Evolutionary conservation across 2,113 vertebrate genomes (phyloP), one percentile per base, ranked within the genome.

Genomic region (Casuarius casuarius): DNA sequence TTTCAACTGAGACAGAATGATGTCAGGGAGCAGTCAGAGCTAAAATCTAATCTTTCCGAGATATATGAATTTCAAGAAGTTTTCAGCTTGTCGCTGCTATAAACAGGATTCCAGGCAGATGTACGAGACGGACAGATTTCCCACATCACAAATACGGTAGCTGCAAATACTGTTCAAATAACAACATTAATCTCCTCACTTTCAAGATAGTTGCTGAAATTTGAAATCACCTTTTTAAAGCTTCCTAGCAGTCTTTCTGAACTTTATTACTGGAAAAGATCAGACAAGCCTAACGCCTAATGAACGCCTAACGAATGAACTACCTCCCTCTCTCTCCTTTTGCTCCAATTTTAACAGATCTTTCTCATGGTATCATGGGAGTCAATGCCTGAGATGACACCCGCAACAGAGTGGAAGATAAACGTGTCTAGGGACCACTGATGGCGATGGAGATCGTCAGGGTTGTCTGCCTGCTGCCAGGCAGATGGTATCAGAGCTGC

Each of bases 11-110:
- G 59, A 67, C 89, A 82, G 88, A 92, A 92, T 23, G 31, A 87
- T 72, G 35, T 56, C 25, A 54, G 33, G 87, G 82, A 95, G 89
- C 49, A 80, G 42, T 59, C 65, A 92, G 86, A 94, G 87, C 52
- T 58, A 38, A 44, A 95, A 88, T 28, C 87, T 94, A 72, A 72
- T 91, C 85, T 88, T 92, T 89, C 54, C 80, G 75, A 74, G 44
- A 49, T 51, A 26, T 40, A 44, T 15, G 28, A 93, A 58, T 79
- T 84, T 86, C 23, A 87, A 92, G 44, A 56, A 91, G 90, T 75
- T 92, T 88, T 96, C 63, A 56, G 59, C 84, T 85, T 75, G 61
- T 71, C 23, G 13, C 59, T 72, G 68, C 79, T 88, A 81, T 9
- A 82, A 84, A 74, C 25, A 19, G 66, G 70, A 71, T 87, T 89